Evolutionary conservation across 2,888 invertebrate genomes (phyloP), one percentile per base, ranked within the genome.

Genomic region (Nemapogon koenigi): DNA sequence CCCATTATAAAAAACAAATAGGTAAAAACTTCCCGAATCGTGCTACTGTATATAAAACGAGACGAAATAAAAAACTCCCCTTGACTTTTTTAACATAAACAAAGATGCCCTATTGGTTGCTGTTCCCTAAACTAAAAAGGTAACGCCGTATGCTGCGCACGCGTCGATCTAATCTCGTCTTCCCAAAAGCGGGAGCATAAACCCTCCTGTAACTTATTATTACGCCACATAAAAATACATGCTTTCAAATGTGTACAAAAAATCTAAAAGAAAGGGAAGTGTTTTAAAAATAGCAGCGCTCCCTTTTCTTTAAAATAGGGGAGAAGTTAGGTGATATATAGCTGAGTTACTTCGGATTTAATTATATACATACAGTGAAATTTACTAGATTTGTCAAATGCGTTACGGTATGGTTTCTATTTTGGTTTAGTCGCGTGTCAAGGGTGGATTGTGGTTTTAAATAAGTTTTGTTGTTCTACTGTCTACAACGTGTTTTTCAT

Each of bases 251-350:
- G n/a, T n/a, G 46, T 44, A 62, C 69, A 72, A 75, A 78, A 78
- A 73, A 70, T 69, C 68, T 71, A 75, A 75, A 75, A 71, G 68
- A 61, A 67, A 62, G 73, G 72, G 75, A 75, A 71, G 71, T 66
- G 65, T 70, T 69, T 72, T 71, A 66, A 75, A 78, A 76, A 76
- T 76, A 78, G 76, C 58, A 57, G 50, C 15, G 56, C 59, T 65
- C 69, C 72, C 69, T 69, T 68, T 63, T 15, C 14, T 14, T 59
- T 56, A 59, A 55, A 35, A 45, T 50, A 65, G 68, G 71, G 71
- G 69, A 66, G 64, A 39, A 63, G 61, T 49, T 26, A 19, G 19
- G 6, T 76, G 76, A 76, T 76, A 66, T 76, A 76, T 76, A 62
- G 59, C 58, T 50, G 62, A 59, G 73, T 78, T 75, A 72, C 67